Conservation (phyloP, 2,113 vertebrate genomes). For the Narcine bancroftii region DNA sequence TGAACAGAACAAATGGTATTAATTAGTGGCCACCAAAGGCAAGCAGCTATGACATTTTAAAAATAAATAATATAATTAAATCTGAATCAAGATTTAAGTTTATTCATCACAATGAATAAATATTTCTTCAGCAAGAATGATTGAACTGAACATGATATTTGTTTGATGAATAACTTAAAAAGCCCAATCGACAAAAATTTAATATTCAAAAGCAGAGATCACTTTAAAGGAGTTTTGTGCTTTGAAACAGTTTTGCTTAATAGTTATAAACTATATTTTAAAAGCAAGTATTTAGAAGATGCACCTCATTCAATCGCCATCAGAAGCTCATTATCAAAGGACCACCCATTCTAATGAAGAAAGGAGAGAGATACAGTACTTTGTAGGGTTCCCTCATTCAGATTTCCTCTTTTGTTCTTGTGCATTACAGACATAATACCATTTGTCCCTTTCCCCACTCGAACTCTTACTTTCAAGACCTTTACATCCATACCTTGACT, state of each 20-base stretch:
- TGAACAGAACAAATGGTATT: not conserved
- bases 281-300: not conserved
- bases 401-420: not conserved
- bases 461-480: too few species aligned
- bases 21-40: conserved; percentile 1
- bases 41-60: conserved; percentile 18
- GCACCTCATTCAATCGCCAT: not conserved
- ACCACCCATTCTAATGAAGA: not conserved
- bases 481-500: too few species aligned
- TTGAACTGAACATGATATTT: not conserved
- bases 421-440: too few species aligned
- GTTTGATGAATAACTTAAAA: conserved; percentile 18
- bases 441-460: too few species aligned
- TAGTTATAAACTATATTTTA: not conserved
- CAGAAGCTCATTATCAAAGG: not conserved
- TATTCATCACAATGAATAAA: not conserved
- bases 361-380: not conserved
- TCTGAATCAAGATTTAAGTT: not conserved
- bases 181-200: not conserved
- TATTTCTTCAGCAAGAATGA: not conserved
- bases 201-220: not conserved
- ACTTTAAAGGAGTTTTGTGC: not conserved
- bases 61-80: conserved; percentile 24
- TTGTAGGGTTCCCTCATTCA: not conserved
- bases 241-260: not conserved